Conservation (phyloP, 2,888 invertebrate species). For the Unio pictorum region DNA sequence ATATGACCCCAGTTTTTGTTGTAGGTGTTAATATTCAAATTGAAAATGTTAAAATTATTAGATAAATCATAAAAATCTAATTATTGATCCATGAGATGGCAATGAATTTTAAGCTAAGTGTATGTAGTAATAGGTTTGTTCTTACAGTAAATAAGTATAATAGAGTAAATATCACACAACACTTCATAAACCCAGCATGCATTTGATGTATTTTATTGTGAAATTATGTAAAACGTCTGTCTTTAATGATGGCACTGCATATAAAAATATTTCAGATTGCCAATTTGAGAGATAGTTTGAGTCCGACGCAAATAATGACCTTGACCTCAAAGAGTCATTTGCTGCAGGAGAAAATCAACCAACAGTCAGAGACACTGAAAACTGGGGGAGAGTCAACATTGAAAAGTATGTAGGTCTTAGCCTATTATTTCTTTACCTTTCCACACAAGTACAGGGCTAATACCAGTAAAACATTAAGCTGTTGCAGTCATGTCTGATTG, state of each 20-base stretch:
- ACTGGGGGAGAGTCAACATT: slow-evolving; percentile 56
- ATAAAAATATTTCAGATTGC: slow-evolving; percentile 47
- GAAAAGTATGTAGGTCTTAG: slow-evolving; percentile 46
- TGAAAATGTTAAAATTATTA: too few species aligned
- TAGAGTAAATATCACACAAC: too few species aligned
- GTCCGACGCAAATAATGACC: slow-evolving; percentile 52
- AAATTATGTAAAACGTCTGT: not conserved
- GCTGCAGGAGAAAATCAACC: slow-evolving; percentile 61
- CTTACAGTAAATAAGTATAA: too few species aligned
- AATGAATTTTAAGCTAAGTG: too few species aligned
- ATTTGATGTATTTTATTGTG: not conserved
- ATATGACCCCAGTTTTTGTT: too few species aligned
- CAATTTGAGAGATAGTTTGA: slow-evolving; percentile 60
- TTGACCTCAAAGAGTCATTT: slow-evolving; percentile 61
- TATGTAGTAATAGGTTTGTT: too few species aligned
- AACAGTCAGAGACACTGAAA: slow-evolving; percentile 52
- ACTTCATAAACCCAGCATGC: too few species aligned
- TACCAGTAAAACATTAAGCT: not conserved
- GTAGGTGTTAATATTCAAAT: too few species aligned
- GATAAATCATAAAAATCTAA: too few species aligned
- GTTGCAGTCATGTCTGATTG: too few species aligned
- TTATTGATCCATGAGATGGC: too few species aligned
- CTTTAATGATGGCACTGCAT: too few species aligned
- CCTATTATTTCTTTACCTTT: not conserved
- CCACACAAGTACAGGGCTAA: not conserved